phyloP scores from a whole-genome alignment of 2,797 vertebrate genomes.

The Bryconaethiops microstoma region DNA sequence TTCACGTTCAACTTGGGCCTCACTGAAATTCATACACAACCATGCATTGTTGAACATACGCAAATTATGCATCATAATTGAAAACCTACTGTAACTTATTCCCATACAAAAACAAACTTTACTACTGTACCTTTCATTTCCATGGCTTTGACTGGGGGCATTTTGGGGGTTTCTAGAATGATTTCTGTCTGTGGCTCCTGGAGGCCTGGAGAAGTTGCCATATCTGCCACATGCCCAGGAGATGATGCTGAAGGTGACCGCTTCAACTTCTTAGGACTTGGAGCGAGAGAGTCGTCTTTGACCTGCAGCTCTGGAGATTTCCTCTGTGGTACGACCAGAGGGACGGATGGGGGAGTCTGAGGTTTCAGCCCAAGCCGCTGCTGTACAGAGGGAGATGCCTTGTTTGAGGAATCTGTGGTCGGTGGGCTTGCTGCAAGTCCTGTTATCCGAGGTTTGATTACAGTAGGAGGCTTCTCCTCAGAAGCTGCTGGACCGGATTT shows the following conservation, averaged over 20 bases:
- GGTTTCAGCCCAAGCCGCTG: conserved; percentile 59
- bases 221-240: conserved; percentile 15
- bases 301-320: conserved; percentile 35
- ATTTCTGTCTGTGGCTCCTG: conserved; percentile 50
- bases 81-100: not conserved
- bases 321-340: conserved; percentile 1
- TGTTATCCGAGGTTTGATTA: conserved; percentile 4
- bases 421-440: conserved; percentile 33
- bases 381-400: conserved; percentile 44
- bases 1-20: conserved; percentile 89
- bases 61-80: not conserved
- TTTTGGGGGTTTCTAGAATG: conserved; percentile 56
- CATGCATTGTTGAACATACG: not conserved
- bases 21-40: conserved; percentile 70
- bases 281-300: not conserved
- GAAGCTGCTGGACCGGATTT: conserved; percentile 50
- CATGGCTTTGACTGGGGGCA: conserved; percentile 49
- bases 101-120: not conserved
- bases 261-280: conserved; percentile 28
- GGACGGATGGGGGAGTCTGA: conserved; percentile 40
- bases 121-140: conserved; percentile 71
- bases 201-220: conserved; percentile 10
- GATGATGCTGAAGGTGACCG: not conserved
- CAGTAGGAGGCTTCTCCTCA: conserved; percentile 39
- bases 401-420: conserved; percentile 29